These are phyloP conservation scores for Morone chrysops DNA, from an alignment of 2,113 vertebrate species.

Conservation along the genomic window DNA sequence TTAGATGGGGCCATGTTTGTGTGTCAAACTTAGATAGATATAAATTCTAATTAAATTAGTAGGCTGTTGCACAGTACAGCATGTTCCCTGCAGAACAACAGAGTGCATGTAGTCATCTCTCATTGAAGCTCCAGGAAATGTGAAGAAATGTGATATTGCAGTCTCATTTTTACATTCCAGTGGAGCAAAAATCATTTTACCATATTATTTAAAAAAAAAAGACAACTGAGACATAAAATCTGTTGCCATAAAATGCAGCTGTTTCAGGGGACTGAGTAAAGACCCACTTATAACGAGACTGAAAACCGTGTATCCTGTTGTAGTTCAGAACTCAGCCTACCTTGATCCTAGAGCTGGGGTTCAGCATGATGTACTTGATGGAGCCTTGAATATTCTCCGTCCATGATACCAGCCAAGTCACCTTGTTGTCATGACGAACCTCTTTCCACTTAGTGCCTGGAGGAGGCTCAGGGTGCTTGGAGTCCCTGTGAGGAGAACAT, in stretches of 20 bases:
- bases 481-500: constrained; percentile 85
- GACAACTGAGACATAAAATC: no score
- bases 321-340: constrained; percentile 67
- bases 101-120: not conserved
- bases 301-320: not conserved
- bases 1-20: not conserved
- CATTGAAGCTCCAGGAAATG: not conserved
- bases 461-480: constrained; percentile 91
- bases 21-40: not conserved
- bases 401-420: constrained; percentile 98
- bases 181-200: not conserved
- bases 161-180: not conserved
- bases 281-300: not conserved
- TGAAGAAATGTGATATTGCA: not conserved
- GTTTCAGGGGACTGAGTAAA: not conserved
- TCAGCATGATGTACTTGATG: constrained; percentile 99
- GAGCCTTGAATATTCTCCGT: constrained; percentile 98
- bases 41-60: no score
- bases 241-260: not conserved
- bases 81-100: not conserved
- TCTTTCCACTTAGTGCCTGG: constrained; percentile 98
- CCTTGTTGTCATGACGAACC: constrained; percentile 96
- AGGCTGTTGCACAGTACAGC: not conserved
- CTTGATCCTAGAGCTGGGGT: constrained; percentile 98
- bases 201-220: not conserved